Percentiles rank a stretch among this genome's conserved stretches.
phyloP scores from a whole-genome alignment of 2,797 vertebrate genomes.

The Stomatorhinus walkeri region DNA sequence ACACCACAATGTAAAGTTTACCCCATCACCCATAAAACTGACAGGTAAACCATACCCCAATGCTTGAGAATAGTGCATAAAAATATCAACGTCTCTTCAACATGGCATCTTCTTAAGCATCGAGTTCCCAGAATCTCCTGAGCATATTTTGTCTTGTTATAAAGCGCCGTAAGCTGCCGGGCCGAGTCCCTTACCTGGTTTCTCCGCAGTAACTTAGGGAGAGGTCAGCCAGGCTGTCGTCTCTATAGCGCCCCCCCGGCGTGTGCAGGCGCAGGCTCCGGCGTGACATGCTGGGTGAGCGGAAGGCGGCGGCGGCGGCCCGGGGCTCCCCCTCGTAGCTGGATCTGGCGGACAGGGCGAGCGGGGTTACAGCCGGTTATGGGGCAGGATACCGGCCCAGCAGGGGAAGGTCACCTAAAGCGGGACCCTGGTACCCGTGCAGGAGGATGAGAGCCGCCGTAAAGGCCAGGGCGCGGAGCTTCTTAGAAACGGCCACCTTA shows the following conservation, averaged over 20 bases:
- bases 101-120: neutral
- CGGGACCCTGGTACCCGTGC: neutral
- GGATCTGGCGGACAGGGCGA: conserved; percentile 63
- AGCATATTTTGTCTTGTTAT: neutral
- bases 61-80: neutral
- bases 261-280: conserved; percentile 78
- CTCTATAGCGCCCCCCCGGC: conserved; percentile 43
- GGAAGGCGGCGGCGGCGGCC: conserved; percentile 78
- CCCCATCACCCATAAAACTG: neutral
- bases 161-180: neutral
- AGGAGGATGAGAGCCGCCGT: neutral
- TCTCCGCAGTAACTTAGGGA: conserved; percentile 38
- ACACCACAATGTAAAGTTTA: neutral
- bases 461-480: neutral
- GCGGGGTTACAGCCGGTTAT: neutral
- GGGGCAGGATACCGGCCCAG: neutral
- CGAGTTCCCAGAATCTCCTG: neutral
- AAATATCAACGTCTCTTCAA: neutral
- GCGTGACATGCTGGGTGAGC: conserved; percentile 91
- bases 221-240: conserved; percentile 43
- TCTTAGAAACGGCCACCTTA: neutral
- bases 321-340: conserved; percentile 87
- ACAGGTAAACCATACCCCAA: neutral
- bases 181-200: conserved; percentile 23
- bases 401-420: neutral